A percentile compares a stretch with the other conserved stretches of the same genome.
These are phyloP conservation scores for Hyperoodon ampullatus DNA, from an alignment of 2,113 vertebrate genomes.

Conservation along the genomic window DNA sequence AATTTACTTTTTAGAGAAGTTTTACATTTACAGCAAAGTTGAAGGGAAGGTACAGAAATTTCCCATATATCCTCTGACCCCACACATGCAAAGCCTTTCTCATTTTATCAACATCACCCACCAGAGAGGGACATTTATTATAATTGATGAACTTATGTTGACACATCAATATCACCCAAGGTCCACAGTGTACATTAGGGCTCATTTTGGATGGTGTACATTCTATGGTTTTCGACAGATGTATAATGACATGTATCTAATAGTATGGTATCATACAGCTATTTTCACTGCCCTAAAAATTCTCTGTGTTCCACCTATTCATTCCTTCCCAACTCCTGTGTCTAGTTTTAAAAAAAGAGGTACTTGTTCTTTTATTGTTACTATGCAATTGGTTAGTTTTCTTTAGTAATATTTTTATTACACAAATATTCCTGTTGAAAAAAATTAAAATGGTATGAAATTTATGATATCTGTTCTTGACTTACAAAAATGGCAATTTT, in stretches of 20 bases:
- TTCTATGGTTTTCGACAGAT: neutral
- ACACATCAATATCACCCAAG: too few species aligned
- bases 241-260: neutral
- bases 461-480: neutral
- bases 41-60: neutral
- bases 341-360: neutral
- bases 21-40: neutral
- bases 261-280: neutral
- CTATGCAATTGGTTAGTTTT: neutral
- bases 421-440: neutral
- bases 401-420: neutral
- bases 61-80: neutral
- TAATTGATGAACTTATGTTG: accelerated
- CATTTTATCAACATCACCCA: neutral
- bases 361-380: neutral
- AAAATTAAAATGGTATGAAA: neutral
- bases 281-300: neutral
- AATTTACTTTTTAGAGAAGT: neutral
- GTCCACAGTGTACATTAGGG: neutral
- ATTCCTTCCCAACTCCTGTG: neutral
- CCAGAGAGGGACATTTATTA: neutral
- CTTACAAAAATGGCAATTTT: neutral
- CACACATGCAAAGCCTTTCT: neutral
- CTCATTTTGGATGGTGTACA: neutral
- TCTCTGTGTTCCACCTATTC: neutral